These are phyloP conservation scores for Hippocampus guttulatus DNA, from an alignment of 2,113 vertebrate genomes.

Conservation along the genomic window DNA sequence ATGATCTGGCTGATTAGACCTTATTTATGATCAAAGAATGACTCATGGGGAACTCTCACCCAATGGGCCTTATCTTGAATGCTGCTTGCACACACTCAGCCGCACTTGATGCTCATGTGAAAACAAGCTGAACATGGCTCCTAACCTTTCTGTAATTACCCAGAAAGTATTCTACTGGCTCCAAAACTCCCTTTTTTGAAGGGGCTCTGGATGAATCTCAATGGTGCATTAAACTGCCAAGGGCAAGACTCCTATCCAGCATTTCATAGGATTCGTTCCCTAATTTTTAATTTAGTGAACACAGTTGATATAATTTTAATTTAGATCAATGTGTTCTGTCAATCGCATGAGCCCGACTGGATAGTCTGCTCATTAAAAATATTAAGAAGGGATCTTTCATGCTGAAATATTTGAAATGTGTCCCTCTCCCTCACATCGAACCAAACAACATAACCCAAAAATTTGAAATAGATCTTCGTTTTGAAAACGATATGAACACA, in stretches of 20 bases:
- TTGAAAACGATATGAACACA: no score
- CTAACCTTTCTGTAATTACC: slow-evolving; percentile 65
- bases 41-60: slow-evolving; percentile 9
- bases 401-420: no score
- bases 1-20: slow-evolving; percentile 25
- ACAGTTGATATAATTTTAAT: not conserved
- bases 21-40: slow-evolving; percentile 17
- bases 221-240: not conserved
- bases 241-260: not conserved
- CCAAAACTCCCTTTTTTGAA: slow-evolving; percentile 3
- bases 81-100: slow-evolving; percentile 16
- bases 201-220: not conserved
- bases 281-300: not conserved
- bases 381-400: no score
- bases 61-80: slow-evolving; percentile 23
- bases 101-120: slow-evolving; percentile 34
- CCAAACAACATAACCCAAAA: no score
- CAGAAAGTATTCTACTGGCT: slow-evolving; percentile 17
- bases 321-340: not conserved
- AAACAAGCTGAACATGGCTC: slow-evolving; percentile 53
- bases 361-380: no score
- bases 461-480: no score
- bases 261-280: not conserved
- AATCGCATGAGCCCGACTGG: not conserved
- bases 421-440: no score